A percentile compares a stretch with the other conserved stretches of the same genome.
Conservation (phyloP, 2,888 invertebrate genomes). For the Lagria hirta region DNA sequence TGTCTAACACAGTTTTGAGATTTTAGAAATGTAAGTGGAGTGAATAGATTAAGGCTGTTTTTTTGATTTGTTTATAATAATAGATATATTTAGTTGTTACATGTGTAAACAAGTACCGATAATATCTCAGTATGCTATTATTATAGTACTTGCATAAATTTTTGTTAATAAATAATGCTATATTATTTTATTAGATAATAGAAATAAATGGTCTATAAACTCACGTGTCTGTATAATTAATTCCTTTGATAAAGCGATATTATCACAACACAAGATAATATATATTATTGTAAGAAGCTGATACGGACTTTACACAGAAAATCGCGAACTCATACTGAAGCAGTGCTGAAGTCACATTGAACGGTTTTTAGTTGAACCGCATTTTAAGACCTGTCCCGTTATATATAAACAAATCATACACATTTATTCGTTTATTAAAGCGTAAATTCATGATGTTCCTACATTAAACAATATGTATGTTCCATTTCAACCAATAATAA, state of each 20-base stretch:
- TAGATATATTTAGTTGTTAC: too few relatives aligned
- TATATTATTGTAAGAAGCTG: slow-evolving; percentile 8
- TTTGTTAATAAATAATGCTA: too few relatives aligned
- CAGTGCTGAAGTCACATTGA: slow-evolving; percentile 35
- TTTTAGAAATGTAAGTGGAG: too few relatives aligned
- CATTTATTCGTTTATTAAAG: slow-evolving; percentile 50
- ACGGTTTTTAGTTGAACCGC: slow-evolving; percentile 36
- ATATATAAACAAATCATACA: slow-evolving; percentile 49
- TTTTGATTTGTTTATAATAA: too few relatives aligned
- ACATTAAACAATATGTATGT: slow-evolving; percentile 10
- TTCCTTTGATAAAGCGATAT: slow-evolving; percentile 9
- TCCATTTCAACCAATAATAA: slow-evolving; percentile 15
- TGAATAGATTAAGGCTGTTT: too few relatives aligned
- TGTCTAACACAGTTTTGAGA: too few relatives aligned
- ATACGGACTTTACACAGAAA: slow-evolving; percentile 26
- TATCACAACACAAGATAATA: slow-evolving; percentile 2
- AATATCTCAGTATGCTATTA: too few relatives aligned
- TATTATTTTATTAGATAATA: too few relatives aligned
- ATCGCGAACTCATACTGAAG: slow-evolving; percentile 38
- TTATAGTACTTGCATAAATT: too few relatives aligned
- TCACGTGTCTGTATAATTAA: slow-evolving; percentile 7
- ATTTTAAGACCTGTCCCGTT: slow-evolving; percentile 45
- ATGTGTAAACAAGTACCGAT: too few relatives aligned
- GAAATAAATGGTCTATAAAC: too few relatives aligned
- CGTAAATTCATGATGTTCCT: slow-evolving; percentile 43